phyloP scores from a whole-genome alignment of 2,113 vertebrate genomes.

The Sigmodon hispidus region DNA sequence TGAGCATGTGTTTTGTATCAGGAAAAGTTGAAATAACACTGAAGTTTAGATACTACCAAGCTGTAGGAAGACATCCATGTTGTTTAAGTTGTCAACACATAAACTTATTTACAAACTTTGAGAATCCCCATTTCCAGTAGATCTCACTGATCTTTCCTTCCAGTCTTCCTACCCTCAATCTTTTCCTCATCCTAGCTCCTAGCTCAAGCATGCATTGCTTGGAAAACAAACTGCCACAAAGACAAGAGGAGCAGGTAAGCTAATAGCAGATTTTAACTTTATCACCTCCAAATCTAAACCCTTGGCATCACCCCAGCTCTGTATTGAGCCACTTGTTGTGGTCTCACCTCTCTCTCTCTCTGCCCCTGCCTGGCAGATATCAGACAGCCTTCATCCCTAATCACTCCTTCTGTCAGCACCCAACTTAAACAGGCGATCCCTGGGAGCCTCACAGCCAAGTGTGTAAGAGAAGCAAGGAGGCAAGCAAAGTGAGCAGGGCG shows the following conservation, averaged over 20 bases:
- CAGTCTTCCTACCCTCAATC: not conserved
- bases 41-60: not conserved
- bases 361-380: not conserved
- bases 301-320: not conserved
- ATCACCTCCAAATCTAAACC: not conserved
- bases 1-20: not conserved
- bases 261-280: not conserved
- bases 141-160: not conserved
- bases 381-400: not conserved
- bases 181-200: no score
- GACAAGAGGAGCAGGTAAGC: not conserved
- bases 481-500: no score
- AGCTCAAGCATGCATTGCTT: not conserved
- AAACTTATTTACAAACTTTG: not conserved
- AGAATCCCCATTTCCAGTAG: not conserved
- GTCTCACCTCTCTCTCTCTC: no score
- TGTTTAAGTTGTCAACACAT: not conserved
- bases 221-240: not conserved
- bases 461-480: not conserved
- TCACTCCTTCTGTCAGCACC: not conserved
- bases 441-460: not conserved
- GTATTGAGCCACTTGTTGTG: no score
- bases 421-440: not conserved
- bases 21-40: not conserved
- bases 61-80: not conserved